phyloP scores from a whole-genome alignment of 2,888 invertebrate species.

The Sarcophaga subvicina region DNA sequence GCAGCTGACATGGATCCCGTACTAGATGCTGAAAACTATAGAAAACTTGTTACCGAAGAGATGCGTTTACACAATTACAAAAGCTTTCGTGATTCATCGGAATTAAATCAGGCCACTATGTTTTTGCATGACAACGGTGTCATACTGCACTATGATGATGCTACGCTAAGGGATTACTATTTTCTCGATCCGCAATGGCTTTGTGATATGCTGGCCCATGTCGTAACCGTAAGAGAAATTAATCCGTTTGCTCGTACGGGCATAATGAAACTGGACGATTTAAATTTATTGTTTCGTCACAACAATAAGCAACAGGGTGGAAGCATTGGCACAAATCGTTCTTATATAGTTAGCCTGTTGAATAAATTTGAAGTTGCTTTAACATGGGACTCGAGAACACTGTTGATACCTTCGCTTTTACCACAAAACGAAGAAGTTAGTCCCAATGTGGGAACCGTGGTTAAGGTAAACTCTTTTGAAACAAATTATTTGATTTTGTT shows the following conservation, averaged over 20 bases:
- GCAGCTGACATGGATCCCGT: constrained; percentile 90
- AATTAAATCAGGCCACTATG: constrained; percentile 96
- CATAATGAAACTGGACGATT: constrained; percentile 96
- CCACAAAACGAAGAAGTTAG: constrained; percentile 88
- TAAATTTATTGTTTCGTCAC: constrained; percentile 96
- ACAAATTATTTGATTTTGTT: not conserved
- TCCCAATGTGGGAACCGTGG: constrained; percentile 78
- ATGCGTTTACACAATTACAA: constrained; percentile 81
- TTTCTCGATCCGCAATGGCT: constrained; percentile 99
- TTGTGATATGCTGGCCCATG: constrained; percentile 98
- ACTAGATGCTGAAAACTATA: constrained; percentile 90
- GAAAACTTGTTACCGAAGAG: constrained; percentile 80
- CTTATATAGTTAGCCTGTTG: constrained; percentile 94
- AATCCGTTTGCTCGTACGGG: constrained; percentile 97
- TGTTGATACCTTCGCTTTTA: constrained; percentile 95
- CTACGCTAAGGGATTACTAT: constrained; percentile 95
- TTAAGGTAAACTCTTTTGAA: constrained; percentile 73
- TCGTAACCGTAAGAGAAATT: constrained; percentile 97
- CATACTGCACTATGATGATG: constrained; percentile 96
- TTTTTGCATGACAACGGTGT: constrained; percentile 99
- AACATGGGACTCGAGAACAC: constrained; percentile 95
- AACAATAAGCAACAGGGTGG: constrained; percentile 87
- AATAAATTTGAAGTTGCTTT: constrained; percentile 99
- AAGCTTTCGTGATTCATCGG: constrained; percentile 89
- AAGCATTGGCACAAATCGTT: constrained; percentile 82